A percentile compares a stretch with the other conserved stretches of the same genome.
Conservation (phyloP, 1,140 invertebrate genomes). For the Aphelenchoides avenae region DNA sequence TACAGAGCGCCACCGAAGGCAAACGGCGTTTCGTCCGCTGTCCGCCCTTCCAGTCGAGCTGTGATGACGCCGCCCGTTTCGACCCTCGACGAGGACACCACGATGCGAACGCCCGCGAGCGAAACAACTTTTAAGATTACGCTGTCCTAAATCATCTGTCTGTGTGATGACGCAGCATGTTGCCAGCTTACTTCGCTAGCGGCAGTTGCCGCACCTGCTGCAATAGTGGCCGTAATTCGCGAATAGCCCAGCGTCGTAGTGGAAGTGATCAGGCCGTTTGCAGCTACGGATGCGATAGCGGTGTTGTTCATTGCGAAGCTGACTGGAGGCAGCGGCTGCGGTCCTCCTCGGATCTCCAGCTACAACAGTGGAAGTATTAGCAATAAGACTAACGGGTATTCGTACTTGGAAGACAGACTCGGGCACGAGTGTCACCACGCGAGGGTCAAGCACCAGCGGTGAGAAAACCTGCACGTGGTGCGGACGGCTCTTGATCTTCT, state of each 20-base stretch:
- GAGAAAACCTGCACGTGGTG: not conserved
- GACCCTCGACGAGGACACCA: conserved; percentile 7
- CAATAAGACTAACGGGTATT: not conserved
- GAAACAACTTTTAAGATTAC: conserved; percentile 13
- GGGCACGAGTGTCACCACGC: conserved; percentile 1
- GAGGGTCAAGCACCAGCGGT: conserved; percentile 2
- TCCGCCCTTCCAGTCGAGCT: conserved; percentile 4
- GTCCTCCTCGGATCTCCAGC: not conserved
- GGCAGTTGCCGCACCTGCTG: too few species aligned
- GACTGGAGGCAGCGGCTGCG: not conserved
- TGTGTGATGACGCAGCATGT: too few species aligned
- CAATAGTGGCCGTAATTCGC: too few species aligned
- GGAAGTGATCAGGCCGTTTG: not conserved
- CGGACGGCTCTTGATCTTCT: not conserved
- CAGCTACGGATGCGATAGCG: not conserved
- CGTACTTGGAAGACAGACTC: not conserved
- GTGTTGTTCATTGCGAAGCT: conserved; percentile 1
- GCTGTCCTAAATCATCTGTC: not conserved
- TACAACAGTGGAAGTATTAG: not conserved
- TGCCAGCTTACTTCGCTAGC: too few species aligned
- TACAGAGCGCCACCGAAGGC: conserved; percentile 18
- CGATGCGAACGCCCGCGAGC: conserved; percentile 11
- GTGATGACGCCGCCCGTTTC: conserved; percentile 8
- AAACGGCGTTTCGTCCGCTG: conserved; percentile 11
- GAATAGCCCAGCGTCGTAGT: not conserved